Conservation (phyloP, 2,888 invertebrate species). For the Lithophane ornitopus region DNA sequence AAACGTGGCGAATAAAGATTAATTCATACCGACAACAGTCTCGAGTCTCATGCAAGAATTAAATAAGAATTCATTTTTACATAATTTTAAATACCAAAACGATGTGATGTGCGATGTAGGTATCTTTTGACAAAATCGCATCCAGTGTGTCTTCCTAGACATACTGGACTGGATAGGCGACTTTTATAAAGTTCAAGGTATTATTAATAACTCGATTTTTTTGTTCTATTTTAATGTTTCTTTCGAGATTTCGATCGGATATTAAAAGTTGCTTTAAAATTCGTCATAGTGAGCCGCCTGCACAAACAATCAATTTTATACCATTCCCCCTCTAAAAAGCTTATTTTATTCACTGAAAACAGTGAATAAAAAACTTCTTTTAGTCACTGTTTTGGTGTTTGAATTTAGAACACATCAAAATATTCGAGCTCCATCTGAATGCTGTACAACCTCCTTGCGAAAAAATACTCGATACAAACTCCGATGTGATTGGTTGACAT, state of each 20-base stretch:
- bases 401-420: too few species aligned
- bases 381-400: too few species aligned
- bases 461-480: too few species aligned
- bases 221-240: background rate
- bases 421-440: too few species aligned
- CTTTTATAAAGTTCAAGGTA: constrained; percentile 18
- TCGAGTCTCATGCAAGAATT: background rate
- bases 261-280: constrained; percentile 2
- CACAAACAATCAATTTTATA: background rate
- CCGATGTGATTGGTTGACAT: too few species aligned
- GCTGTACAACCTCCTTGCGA: too few species aligned
- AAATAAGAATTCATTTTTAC: background rate
- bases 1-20: background rate
- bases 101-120: background rate
- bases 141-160: too few species aligned
- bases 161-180: background rate
- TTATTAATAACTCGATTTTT: background rate
- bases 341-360: too few species aligned
- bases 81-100: constrained; percentile 13
- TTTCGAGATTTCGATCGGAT: background rate
- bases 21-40: background rate
- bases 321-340: too few species aligned
- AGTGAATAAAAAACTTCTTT: too few species aligned
- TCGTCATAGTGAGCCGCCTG: background rate
- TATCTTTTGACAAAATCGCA: too few species aligned